Evolutionary conservation across 1,140 invertebrate species (phyloP).

Genomic region (Schlechtendalia chinensis): DNA sequence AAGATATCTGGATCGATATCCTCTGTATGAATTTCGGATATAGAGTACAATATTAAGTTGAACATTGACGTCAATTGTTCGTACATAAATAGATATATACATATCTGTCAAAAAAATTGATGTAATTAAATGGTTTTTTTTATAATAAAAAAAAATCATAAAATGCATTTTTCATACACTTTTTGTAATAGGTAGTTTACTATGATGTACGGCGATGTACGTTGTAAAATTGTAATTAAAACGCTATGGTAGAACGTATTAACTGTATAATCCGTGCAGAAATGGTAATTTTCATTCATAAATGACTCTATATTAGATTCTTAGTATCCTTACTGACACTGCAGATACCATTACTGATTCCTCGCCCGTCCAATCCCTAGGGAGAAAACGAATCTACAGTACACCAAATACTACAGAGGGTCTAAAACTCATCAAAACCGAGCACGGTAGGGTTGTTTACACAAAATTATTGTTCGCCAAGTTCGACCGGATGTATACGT

Average conservation of each 20-base stretch:
- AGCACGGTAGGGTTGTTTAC: neutral
- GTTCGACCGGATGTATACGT: neutral
- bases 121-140: no score
- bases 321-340: neutral
- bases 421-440: conserved; percentile 3
- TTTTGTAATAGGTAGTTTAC: no score
- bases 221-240: neutral
- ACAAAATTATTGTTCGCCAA: neutral
- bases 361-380: neutral
- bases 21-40: no score
- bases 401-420: neutral
- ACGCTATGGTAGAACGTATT: neutral
- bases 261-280: neutral
- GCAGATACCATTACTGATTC: neutral
- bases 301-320: neutral
- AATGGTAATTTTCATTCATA: neutral
- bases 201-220: no score
- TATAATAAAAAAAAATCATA: no score
- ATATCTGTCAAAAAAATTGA: no score
- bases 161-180: no score
- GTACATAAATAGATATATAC: no score
- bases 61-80: no score
- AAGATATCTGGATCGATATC: no score
- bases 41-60: no score
- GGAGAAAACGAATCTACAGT: neutral